Evolutionary conservation across 53 echinoderm and acorn worm species (phyloP), one percentile per base, ranked within the genome.

Genomic region (Henricia sp.): DNA sequence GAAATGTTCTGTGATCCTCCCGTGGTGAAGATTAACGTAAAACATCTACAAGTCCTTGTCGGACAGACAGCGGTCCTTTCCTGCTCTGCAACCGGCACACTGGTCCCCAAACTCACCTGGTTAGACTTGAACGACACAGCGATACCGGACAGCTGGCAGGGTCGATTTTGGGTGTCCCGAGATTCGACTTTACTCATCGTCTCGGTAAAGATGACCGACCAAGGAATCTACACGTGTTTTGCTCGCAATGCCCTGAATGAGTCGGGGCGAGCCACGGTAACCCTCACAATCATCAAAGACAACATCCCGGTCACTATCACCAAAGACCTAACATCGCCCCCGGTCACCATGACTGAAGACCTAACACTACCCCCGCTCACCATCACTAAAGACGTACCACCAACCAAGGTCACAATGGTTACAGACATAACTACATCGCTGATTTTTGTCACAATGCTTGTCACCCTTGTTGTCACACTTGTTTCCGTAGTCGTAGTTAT

Each of bases 171-270:
- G 28, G 48, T 70, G 43, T 48, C 48, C 9, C 25, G 4, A 70
- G 70, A 48, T 29, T 26, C 30, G 32, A 70, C 0, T 24, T 48
- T 70, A 28, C 48, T 27, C 30, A 70, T 70, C 48, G 30, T 48
- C 30, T 48, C 70, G 3, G 70, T 70, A 13, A 13, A 70, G 50
- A 43, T 27, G 48, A 27, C 4, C 28, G 48, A 70, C 38, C 70
- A 48, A 70, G 70, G 70, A 29, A 10, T 48, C 16, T 70, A 70
- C 70, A 70, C 70, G 48, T 70, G 70, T 46, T 14, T 70, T 32
- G 50, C 25, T 16, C 48, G 29, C 27, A 70, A 70, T 13, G 11
- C 29, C 46, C 28, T 46, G 70, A 50, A 50, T 70, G 48, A 70
- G 30, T 27, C 12, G 46, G 48, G 24, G 21, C 41, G 30, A 28